Conservation (phyloP, 2,797 vertebrate genomes). For the Pseudocheirus occidentalis region DNA sequence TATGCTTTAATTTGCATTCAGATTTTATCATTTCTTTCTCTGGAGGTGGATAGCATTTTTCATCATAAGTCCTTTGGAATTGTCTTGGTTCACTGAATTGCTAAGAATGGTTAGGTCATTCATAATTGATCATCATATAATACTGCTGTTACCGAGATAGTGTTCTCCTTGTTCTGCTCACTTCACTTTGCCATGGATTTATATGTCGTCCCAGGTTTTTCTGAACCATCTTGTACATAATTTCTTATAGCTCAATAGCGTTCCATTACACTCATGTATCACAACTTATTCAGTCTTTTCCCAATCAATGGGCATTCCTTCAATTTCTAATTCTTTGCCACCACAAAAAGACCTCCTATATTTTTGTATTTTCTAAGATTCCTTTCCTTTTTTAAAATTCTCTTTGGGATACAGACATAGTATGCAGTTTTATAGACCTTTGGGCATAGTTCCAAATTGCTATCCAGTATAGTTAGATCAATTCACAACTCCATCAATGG, state of each 20-base stretch:
- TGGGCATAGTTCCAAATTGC: background rate
- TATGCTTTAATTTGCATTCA: background rate
- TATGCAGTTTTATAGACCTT: background rate
- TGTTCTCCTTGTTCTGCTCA: background rate
- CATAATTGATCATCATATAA: background rate
- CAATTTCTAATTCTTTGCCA: background rate
- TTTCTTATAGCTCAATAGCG: background rate
- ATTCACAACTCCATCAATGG: background rate
- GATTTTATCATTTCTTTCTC: background rate
- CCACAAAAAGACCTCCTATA: background rate
- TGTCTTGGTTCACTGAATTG: background rate
- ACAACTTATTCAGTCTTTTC: background rate
- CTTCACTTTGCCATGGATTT: background rate
- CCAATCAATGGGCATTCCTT: background rate
- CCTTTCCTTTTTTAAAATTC: background rate
- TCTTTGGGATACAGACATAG: background rate
- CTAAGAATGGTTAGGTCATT: background rate
- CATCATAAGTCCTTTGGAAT: background rate
- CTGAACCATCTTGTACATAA: background rate
- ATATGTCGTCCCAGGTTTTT: background rate
- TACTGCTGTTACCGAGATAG: background rate
- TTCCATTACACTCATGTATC: background rate
- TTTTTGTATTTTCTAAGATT: background rate
- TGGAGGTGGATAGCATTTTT: background rate
- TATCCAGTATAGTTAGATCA: background rate